Evolutionary conservation across 2,797 vertebrate species (phyloP), one percentile per base, ranked within the genome.

Genomic region (Simalia tracyae): DNA sequence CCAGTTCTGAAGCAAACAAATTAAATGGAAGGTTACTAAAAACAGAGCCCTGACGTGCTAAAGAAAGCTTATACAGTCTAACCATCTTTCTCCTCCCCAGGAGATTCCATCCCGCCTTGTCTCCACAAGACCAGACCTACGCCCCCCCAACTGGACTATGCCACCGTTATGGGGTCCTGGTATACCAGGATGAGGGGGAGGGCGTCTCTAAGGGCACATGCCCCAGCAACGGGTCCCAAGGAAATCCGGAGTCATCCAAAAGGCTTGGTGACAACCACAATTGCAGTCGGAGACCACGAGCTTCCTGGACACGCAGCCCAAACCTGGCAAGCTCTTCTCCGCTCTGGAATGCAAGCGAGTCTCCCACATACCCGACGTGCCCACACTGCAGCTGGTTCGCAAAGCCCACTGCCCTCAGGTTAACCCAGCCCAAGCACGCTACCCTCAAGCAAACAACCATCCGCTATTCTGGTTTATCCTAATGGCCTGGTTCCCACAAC

Each of bases 21-120:
- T 5, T 63, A 92, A 92, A 90, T 87, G 50, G 88, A 22, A 15
- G 54, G 76, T 85, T 92, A 57, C 87, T 92, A 68, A 85, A 85
- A 89, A 89, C 0, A 2, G 50, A 54, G 9, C 54, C 46, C 26
- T 56, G 46, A 15, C 5, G 60, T 26, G n/a, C 87, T 36, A 85
- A 84, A 22, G 31, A 42, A 76, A 42, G 72, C 17, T 22, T 19
- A 1, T 6, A 9, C 11, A 8, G 59, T 17, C 42, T 19, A 22
- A 15, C 11, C 42, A 4, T 2, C 63, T 12, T 54, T 54, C 59
- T 28, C 42, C 76, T 4, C 5, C 68, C 68, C 6, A 3, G 19
- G 7, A 8, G 31, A 19, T 76, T 42, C 2, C 31, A 19, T 17
- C 68, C 68, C 9, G 31, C 66, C n/a, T 31, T 31, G 28, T 31